phyloP scores from a whole-genome alignment of 92 coral and sea anemone species.

The Zoanthus gigantus region DNA sequence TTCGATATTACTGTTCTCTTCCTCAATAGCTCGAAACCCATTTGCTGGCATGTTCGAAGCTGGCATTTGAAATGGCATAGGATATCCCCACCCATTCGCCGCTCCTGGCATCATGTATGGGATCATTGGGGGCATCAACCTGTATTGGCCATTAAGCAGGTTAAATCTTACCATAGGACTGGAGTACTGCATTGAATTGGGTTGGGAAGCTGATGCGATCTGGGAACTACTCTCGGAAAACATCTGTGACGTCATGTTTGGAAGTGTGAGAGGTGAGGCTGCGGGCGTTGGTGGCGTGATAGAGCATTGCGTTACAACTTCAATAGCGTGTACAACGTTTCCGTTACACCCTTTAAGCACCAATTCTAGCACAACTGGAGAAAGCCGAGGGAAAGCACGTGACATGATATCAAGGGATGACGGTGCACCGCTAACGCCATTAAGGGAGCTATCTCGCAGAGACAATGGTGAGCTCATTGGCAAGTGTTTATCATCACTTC shows the following conservation, averaged over 20 bases:
- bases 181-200: slow-evolving; percentile 51
- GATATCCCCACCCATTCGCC: slow-evolving; percentile 63
- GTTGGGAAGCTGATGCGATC: slow-evolving; percentile 43
- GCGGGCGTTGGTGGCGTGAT: slow-evolving; percentile 49
- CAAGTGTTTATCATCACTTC: slow-evolving; percentile 49
- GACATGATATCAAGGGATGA: slow-evolving; percentile 80
- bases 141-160: slow-evolving; percentile 78
- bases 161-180: slow-evolving; percentile 76
- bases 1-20: background rate
- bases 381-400: slow-evolving; percentile 84
- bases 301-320: slow-evolving; percentile 81
- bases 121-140: slow-evolving; percentile 67
- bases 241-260: slow-evolving; percentile 42
- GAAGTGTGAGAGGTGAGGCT: slow-evolving; percentile 44
- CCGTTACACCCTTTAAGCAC: slow-evolving; percentile 93
- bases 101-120: slow-evolving; percentile 82
- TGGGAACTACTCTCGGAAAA: slow-evolving; percentile 40
- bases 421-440: slow-evolving; percentile 61
- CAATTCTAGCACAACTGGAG: slow-evolving; percentile 77
- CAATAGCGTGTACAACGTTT: slow-evolving; percentile 92
- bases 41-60: slow-evolving; percentile 24
- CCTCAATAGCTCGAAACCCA: slow-evolving; percentile 23
- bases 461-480: slow-evolving; percentile 73
- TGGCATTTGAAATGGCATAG: slow-evolving; percentile 58
- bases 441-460: slow-evolving; percentile 61